These are phyloP conservation scores for Anguilla pacifica DNA, from an alignment of 2,797 vertebrate species.

Conservation along the genomic window DNA sequence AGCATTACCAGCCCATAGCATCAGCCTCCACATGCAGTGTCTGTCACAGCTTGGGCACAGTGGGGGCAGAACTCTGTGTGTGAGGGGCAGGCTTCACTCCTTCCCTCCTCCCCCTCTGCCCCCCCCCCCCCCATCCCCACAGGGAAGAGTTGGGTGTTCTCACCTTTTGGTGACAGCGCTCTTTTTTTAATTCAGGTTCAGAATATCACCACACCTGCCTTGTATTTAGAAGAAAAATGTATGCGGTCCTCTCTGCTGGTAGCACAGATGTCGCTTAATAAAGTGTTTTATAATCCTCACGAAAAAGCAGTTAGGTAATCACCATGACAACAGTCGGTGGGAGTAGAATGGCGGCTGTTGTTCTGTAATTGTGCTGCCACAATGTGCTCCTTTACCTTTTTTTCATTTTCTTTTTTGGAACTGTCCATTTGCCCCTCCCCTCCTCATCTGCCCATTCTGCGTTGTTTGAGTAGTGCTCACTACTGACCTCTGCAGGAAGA, in stretches of 20 bases:
- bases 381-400: conserved; percentile 26
- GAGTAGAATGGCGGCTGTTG: conserved; percentile 43
- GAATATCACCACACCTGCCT: background rate
- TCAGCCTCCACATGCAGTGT: conserved; percentile 7
- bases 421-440: conserved; percentile 36
- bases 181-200: background rate
- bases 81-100: background rate
- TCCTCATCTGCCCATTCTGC: background rate
- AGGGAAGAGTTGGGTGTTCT: conserved; percentile 30
- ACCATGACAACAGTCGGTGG: conserved; percentile 77
- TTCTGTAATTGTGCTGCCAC: conserved; percentile 25
- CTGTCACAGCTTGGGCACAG: conserved; percentile 15
- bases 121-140: too few relatives aligned
- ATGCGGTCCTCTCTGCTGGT: conserved; percentile 67
- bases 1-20: conserved; percentile 15
- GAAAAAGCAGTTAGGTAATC: conserved; percentile 74
- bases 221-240: background rate
- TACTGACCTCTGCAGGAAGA: background rate
- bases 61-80: background rate
- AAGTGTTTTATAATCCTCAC: conserved; percentile 80
- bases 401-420: background rate
- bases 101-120: too few relatives aligned
- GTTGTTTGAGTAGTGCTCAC: background rate
- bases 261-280: conserved; percentile 78
- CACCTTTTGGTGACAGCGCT: background rate